A percentile compares a stretch with the other conserved stretches of the same genome.
Conservation (phyloP, 2,113 vertebrate species). For the Rhinogobius similis region DNA sequence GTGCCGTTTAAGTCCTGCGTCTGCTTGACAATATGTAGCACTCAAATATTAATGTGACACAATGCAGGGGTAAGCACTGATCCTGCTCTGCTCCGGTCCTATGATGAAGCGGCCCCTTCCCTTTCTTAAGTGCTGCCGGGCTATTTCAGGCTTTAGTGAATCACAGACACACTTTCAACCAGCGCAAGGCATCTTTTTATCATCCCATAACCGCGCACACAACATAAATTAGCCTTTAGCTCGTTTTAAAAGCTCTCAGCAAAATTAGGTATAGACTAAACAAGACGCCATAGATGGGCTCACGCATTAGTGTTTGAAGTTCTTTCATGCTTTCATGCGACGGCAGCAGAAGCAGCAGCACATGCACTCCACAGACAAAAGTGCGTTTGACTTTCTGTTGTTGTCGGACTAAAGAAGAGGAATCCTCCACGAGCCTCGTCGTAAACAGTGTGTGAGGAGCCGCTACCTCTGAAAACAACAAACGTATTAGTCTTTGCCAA, state of each 20-base stretch:
- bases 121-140: conserved; percentile 66
- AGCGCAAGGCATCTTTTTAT: conserved; percentile 77
- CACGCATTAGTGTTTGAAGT: conserved; percentile 60
- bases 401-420: conserved; percentile 14
- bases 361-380: conserved; percentile 43
- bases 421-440: conserved; percentile 31
- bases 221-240: conserved; percentile 74
- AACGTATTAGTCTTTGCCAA: conserved; percentile 65
- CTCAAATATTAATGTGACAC: conserved; percentile 77
- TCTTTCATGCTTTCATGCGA: conserved; percentile 43
- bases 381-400: conserved; percentile 35
- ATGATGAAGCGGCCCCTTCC: conserved; percentile 47
- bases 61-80: conserved; percentile 69
- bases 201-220: conserved; percentile 64
- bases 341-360: conserved; percentile 9
- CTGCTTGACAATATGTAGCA: conserved; percentile 72
- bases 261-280: conserved; percentile 76
- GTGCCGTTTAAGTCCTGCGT: conserved; percentile 69
- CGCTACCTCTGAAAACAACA: conserved; percentile 46
- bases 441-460: conserved; percentile 53
- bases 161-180: conserved; percentile 69
- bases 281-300: conserved; percentile 46
- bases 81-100: conserved; percentile 46
- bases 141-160: conserved; percentile 74
- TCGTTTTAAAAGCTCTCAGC: conserved; percentile 78